Percentiles rank a stretch among this genome's conserved stretches.
Evolutionary conservation across 2,797 vertebrate species (phyloP).

Genomic region (Falco columbarius): DNA sequence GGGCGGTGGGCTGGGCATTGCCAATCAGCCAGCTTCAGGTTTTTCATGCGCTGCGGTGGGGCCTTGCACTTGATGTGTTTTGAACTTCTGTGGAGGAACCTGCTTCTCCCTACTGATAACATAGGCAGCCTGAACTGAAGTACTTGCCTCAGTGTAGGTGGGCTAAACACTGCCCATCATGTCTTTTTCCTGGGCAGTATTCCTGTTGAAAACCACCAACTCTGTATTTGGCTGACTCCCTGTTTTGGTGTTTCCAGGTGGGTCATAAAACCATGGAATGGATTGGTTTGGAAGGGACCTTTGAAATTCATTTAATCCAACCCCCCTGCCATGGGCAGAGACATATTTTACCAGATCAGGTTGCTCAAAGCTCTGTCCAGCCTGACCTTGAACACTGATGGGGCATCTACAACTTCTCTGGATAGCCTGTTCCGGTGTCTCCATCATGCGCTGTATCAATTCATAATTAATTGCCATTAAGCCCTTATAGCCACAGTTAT

Average conservation of each 20-base stretch:
- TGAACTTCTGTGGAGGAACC: neutral
- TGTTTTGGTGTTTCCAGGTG: neutral
- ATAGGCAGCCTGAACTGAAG: neutral
- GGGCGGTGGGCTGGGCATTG: rapidly evolving
- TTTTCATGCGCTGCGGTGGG: neutral
- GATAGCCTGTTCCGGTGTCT: neutral
- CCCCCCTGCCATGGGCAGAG: rapidly evolving
- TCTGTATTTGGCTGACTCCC: neutral
- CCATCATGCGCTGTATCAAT: neutral
- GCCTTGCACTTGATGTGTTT: neutral
- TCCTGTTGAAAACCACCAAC: neutral
- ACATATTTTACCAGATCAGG: neutral
- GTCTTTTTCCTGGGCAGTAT: neutral
- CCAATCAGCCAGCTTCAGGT: neutral
- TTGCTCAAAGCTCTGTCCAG: neutral
- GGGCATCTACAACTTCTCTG: neutral
- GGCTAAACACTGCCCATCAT: neutral
- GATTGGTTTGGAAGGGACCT: neutral
- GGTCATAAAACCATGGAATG: neutral
- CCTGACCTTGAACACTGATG: neutral
- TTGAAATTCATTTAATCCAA: neutral
- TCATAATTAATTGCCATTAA: neutral
- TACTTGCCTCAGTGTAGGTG: neutral
- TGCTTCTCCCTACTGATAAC: neutral
- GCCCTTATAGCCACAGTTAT: neutral